A percentile compares a stretch with the other conserved stretches of the same genome.
phyloP scores from a whole-genome alignment of 1,140 invertebrate species.

The Uloborus diversus region DNA sequence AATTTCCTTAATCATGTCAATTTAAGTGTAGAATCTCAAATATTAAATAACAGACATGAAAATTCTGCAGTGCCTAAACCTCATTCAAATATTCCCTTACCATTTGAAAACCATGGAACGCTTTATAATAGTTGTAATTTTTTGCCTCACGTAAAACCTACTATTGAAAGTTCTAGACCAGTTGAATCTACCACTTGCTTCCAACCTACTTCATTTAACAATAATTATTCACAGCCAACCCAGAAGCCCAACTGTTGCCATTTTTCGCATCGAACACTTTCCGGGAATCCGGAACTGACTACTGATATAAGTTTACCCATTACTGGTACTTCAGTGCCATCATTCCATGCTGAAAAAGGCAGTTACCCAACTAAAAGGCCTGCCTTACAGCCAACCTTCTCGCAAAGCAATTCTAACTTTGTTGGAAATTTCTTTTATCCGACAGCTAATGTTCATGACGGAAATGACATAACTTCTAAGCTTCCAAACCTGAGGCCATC shows the following conservation, averaged over 20 bases:
- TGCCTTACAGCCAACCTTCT: conserved; percentile 13
- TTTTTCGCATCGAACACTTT: conserved; percentile 17
- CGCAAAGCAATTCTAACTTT: conserved; percentile 38
- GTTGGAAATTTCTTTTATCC: conserved; percentile 45
- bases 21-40: conserved; percentile 39
- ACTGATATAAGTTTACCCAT: conserved; percentile 31
- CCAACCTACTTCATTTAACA: conserved; percentile 21
- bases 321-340: conserved; percentile 11
- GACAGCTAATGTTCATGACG: neutral
- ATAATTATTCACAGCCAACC: conserved; percentile 34
- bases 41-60: conserved; percentile 41
- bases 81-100: conserved; percentile 36
- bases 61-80: conserved; percentile 36
- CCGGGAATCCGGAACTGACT: conserved; percentile 1
- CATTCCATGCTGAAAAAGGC: conserved; percentile 37
- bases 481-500: conserved; percentile 38
- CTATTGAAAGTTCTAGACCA: conserved; percentile 29
- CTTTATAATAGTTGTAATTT: conserved; percentile 51
- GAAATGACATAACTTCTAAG: conserved; percentile 41
- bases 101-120: conserved; percentile 44
- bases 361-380: conserved; percentile 19
- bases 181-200: conserved; percentile 26
- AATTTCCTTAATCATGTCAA: conserved; percentile 49
- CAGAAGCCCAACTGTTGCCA: conserved; percentile 39
- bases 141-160: conserved; percentile 33